A percentile compares a stretch with the other conserved stretches of the same genome.
These are phyloP conservation scores for Sepiola atlantica DNA, from an alignment of 2,888 invertebrate genomes.

Conservation along the genomic window DNA sequence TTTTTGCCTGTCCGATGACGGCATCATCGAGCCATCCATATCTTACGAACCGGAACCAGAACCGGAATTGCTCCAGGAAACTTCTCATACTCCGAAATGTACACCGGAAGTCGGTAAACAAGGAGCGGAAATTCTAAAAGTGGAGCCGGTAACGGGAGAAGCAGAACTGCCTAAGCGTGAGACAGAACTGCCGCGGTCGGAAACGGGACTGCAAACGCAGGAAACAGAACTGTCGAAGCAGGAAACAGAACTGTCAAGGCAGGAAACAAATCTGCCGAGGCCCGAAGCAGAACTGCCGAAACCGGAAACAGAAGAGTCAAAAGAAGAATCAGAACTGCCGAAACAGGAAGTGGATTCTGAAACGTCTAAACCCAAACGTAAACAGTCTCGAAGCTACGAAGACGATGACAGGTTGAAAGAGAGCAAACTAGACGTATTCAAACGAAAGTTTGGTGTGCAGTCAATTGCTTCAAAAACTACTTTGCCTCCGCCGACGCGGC, in stretches of 20 bases:
- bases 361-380: background rate
- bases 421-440: background rate
- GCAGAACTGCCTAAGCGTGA: background rate
- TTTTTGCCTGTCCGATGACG: background rate
- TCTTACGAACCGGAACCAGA: background rate
- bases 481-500: background rate
- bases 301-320: background rate
- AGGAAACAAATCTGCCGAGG: background rate
- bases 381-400: background rate
- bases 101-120: background rate
- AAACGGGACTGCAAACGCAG: background rate
- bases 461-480: background rate
- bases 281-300: background rate
- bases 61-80: background rate
- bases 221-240: background rate
- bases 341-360: background rate
- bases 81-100: too few species aligned
- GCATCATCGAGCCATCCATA: background rate
- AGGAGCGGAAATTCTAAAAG: background rate
- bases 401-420: background rate
- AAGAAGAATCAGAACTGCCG: background rate
- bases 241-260: background rate
- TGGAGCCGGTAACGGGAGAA: background rate
- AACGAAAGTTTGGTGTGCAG: conserved; percentile 8
- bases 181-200: background rate